Evolutionary conservation across 2,888 invertebrate species (phyloP).

Genomic region (Lymantria monacha): DNA sequence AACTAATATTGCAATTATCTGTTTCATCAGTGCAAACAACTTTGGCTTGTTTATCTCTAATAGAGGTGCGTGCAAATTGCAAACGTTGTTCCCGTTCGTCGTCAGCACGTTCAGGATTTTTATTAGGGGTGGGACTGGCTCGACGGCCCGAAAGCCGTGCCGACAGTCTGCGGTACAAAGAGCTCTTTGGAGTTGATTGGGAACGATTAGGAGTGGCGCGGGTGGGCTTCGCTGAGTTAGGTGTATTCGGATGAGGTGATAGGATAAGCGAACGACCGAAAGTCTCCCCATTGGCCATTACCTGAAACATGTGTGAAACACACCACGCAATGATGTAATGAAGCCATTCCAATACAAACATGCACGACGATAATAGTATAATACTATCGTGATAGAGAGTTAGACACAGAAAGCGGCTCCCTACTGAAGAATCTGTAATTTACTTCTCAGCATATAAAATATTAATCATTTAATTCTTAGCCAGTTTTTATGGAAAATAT

Average conservation of each 20-base stretch:
- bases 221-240: conserved; percentile 59
- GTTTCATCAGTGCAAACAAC: conserved; percentile 44
- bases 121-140: conserved; percentile 48
- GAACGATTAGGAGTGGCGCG: conserved; percentile 66
- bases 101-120: conserved; percentile 38
- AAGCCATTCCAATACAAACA: conserved; percentile 81
- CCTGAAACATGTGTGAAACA: conserved; percentile 86
- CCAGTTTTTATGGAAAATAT: conserved; percentile 7
- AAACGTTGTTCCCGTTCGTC: conserved; percentile 60
- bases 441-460: conserved; percentile 16
- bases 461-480: conserved; percentile 10
- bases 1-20: conserved; percentile 60
- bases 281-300: conserved; percentile 86
- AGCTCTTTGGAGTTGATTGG: conserved; percentile 73
- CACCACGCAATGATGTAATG: conserved; percentile 83
- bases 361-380: conserved; percentile 65
- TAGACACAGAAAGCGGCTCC: conserved; percentile 64
- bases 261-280: conserved; percentile 85
- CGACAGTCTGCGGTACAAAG: conserved; percentile 73
- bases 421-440: conserved; percentile 32
- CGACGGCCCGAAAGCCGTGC: conserved; percentile 73
- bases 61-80: conserved; percentile 55
- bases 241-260: conserved; percentile 70
- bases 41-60: conserved; percentile 54
- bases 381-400: conserved; percentile 57